Percentiles rank a stretch among this genome's conserved stretches.
Conservation (phyloP, 2,113 vertebrate genomes). For the Campylomormyrus tamandua region DNA sequence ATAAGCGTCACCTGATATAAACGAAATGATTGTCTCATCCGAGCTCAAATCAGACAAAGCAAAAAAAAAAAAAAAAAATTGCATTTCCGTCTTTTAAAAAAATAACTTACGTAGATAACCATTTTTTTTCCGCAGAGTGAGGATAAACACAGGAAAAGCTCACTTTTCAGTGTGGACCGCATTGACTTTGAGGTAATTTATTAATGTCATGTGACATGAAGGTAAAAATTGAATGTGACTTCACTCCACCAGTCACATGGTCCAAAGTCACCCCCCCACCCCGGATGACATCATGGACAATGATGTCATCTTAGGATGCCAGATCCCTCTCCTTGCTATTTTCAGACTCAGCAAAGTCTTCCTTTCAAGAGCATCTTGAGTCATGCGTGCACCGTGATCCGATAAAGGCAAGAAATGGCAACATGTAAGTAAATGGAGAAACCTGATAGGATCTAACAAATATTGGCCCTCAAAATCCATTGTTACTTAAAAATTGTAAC, state of each 20-base stretch:
- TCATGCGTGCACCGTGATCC: not conserved
- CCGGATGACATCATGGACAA: slow-evolving; percentile 42
- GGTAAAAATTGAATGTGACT: slow-evolving; percentile 31
- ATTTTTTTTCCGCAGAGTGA: slow-evolving; percentile 20
- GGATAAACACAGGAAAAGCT: slow-evolving; percentile 14
- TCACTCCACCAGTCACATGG: slow-evolving; percentile 31
- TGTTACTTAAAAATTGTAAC: not conserved
- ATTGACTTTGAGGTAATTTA: slow-evolving; percentile 24
- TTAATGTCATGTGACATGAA: slow-evolving; percentile 27
- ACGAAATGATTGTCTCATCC: slow-evolving; percentile 36
- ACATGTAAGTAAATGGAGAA: not conserved
- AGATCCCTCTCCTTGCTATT: slow-evolving; percentile 27
- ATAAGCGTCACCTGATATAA: slow-evolving; percentile 37
- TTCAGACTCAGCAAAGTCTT: slow-evolving; percentile 22
- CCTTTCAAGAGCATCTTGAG: slow-evolving; percentile 7
- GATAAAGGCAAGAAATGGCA: not conserved
- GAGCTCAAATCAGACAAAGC: slow-evolving; percentile 6
- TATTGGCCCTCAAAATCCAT: not conserved
- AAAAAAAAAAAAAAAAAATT: not conserved
- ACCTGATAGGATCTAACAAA: not conserved
- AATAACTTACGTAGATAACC: slow-evolving; percentile 30
- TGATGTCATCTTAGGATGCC: slow-evolving; percentile 42
- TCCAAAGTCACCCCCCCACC: slow-evolving; percentile 40
- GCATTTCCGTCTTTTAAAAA: not conserved
- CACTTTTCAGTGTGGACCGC: slow-evolving; percentile 4